These are phyloP conservation scores for Notodonta ziczac DNA, from an alignment of 2,888 invertebrate genomes.

Conservation along the genomic window DNA sequence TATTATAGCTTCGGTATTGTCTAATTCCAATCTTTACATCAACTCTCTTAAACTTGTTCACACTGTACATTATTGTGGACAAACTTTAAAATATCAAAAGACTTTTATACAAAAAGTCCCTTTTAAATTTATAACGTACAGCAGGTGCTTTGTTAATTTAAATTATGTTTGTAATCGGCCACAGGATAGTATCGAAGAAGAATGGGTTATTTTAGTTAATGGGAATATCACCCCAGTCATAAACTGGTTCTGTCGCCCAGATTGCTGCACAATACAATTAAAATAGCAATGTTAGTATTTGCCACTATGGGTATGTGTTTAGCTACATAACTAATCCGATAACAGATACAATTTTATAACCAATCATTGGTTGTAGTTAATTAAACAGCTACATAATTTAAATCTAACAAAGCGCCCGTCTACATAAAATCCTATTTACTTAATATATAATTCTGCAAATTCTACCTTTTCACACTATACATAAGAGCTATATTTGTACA, in stretches of 20 bases:
- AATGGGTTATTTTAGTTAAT: neutral
- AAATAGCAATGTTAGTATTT: too few species aligned
- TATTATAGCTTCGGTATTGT: conserved; percentile 43
- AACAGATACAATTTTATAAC: too few species aligned
- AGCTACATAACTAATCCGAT: too few species aligned
- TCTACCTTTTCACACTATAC: conserved; percentile 40
- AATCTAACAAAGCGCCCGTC: conserved; percentile 24
- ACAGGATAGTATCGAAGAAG: neutral
- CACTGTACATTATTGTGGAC: neutral
- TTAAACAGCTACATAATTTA: neutral
- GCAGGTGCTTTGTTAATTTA: conserved; percentile 18
- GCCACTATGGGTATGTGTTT: too few species aligned
- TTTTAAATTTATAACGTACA: conserved; percentile 22
- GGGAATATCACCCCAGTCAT: neutral
- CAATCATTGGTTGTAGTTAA: too few species aligned
- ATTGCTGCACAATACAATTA: too few species aligned
- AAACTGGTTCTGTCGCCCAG: too few species aligned
- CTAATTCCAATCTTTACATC: conserved; percentile 39
- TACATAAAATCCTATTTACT: conserved; percentile 34
- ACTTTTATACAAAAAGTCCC: conserved; percentile 27
- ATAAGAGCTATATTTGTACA: conserved; percentile 57
- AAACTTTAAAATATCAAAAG: conserved; percentile 26
- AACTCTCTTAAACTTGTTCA: conserved; percentile 15
- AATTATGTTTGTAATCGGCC: conserved; percentile 3
- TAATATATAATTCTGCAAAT: conserved; percentile 33